phyloP scores from a whole-genome alignment of 2,113 vertebrate genomes.

The Vulpes lagopus region DNA sequence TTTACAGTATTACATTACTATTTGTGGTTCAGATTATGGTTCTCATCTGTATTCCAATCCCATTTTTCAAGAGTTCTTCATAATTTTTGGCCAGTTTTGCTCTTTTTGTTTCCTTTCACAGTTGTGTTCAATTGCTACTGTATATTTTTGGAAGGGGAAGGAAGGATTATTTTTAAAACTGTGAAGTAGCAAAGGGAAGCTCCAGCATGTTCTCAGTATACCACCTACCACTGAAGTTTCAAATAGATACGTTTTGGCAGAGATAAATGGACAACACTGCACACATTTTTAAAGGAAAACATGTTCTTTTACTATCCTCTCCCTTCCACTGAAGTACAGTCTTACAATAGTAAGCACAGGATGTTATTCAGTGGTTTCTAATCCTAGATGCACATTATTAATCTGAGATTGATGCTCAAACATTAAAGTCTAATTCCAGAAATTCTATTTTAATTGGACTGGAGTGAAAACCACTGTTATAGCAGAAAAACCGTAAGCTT shows the following conservation, averaged over 20 bases:
- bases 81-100: background rate
- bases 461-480: background rate
- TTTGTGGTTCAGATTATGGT: background rate
- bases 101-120: conserved; percentile 20
- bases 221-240: background rate
- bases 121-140: background rate
- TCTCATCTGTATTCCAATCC: background rate
- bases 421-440: background rate
- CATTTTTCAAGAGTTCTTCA: background rate
- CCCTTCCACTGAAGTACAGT: background rate
- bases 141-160: background rate
- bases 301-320: background rate
- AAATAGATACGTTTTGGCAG: conserved; percentile 46
- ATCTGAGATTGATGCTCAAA: background rate
- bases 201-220: conserved; percentile 35
- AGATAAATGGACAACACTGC: conserved; percentile 14
- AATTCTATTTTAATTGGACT: conserved; percentile 17
- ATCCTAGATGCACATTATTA: background rate
- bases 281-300: conserved; percentile 43
- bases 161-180: conserved; percentile 8
- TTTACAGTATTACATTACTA: background rate
- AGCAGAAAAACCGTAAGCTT: background rate
- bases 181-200: conserved; percentile 28
- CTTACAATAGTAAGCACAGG: background rate
- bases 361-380: background rate